phyloP scores from a whole-genome alignment of 2,797 vertebrate genomes.

The Platyrinchus mystaceus region DNA sequence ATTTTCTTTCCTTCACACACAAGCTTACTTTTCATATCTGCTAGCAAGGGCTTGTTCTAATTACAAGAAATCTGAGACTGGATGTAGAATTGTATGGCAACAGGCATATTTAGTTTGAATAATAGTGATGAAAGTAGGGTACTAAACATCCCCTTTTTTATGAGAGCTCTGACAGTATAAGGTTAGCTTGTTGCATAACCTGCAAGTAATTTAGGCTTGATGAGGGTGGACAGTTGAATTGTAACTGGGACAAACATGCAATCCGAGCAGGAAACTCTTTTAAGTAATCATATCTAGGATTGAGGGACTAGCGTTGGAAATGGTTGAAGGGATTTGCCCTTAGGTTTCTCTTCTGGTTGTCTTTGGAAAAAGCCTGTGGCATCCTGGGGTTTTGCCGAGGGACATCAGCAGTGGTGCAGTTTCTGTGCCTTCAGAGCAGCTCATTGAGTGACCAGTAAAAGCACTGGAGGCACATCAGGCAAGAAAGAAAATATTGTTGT shows the following conservation, averaged over 20 bases:
- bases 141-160: not conserved
- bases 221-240: not conserved
- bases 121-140: not conserved
- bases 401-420: not conserved
- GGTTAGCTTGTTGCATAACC: not conserved
- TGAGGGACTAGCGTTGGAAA: not conserved
- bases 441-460: not conserved
- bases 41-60: not conserved
- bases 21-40: not conserved
- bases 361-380: not conserved
- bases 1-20: not conserved
- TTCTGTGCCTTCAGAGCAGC: not conserved
- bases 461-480: not conserved
- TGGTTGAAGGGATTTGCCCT: not conserved
- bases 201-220: not conserved
- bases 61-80: not conserved
- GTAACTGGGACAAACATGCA: not conserved
- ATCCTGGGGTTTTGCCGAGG: not conserved
- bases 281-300: not conserved
- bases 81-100: not conserved
- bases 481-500: slow-evolving; percentile 41
- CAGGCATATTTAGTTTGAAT: not conserved
- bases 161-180: not conserved
- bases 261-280: not conserved
- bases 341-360: not conserved